phyloP scores from a whole-genome alignment of 2,888 invertebrate genomes.

The Drosophila setosimentum region DNA sequence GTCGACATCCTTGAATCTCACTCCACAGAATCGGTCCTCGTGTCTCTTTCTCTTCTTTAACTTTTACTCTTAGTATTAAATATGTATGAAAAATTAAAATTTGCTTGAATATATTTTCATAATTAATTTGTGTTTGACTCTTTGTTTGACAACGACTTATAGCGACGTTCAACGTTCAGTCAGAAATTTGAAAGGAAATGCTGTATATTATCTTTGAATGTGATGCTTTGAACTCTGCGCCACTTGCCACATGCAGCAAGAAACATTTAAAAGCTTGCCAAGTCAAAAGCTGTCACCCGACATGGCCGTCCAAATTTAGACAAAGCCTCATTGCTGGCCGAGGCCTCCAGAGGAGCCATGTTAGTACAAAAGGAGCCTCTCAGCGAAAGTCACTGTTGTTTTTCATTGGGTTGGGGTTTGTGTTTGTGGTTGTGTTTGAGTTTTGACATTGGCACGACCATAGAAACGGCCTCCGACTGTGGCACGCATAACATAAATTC shows the following conservation, averaged over 20 bases:
- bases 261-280: slow-evolving; percentile 65
- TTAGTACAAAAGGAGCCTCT: slow-evolving; percentile 13
- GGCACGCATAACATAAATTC: slow-evolving; percentile 80
- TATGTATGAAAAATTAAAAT: slow-evolving; percentile 36
- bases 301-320: slow-evolving; percentile 79
- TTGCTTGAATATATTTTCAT: slow-evolving; percentile 35
- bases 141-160: slow-evolving; percentile 8
- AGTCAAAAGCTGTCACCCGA: slow-evolving; percentile 76
- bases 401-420: slow-evolving; percentile 37
- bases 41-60: slow-evolving; percentile 17
- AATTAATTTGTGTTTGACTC: slow-evolving; percentile 36
- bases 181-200: slow-evolving; percentile 77
- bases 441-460: slow-evolving; percentile 60
- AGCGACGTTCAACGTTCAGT: slow-evolving; percentile 38
- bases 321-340: slow-evolving; percentile 69
- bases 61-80: slow-evolving; percentile 24
- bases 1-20: not conserved
- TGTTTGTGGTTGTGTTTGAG: slow-evolving; percentile 24
- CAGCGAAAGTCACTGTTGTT: slow-evolving; percentile 71
- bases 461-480: slow-evolving; percentile 58
- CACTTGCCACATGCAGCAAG: slow-evolving; percentile 51
- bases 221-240: slow-evolving; percentile 77
- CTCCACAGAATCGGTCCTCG: slow-evolving; percentile 3
- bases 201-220: slow-evolving; percentile 71
- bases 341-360: slow-evolving; percentile 64